Conservation (phyloP, 2,113 vertebrate genomes). For the Geococcyx californianus region DNA sequence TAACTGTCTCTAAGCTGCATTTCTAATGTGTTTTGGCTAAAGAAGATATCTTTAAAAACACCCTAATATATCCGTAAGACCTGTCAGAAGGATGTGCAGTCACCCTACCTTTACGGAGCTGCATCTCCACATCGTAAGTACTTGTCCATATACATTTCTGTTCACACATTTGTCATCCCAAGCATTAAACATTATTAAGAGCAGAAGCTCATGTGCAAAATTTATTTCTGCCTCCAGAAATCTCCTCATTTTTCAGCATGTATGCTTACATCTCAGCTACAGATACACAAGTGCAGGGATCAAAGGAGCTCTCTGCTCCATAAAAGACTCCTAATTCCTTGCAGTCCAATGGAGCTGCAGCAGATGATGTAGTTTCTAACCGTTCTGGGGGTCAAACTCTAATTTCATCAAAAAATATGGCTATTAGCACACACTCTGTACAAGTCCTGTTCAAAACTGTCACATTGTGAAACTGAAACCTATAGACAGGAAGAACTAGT, state of each 20-base stretch:
- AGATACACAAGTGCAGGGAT: background rate
- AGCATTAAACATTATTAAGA: background rate
- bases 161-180: background rate
- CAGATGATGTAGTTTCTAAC: background rate
- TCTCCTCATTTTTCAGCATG: background rate
- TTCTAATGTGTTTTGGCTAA: background rate
- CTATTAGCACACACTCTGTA: background rate
- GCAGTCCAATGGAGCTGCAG: background rate
- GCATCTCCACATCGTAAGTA: background rate
- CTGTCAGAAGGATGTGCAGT: background rate
- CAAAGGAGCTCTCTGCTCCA: background rate
- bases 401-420: background rate
- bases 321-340: background rate
- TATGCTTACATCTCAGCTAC: background rate
- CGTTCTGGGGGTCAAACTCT: background rate
- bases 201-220: background rate
- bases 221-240: background rate
- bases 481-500: background rate
- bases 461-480: background rate
- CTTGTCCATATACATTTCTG: background rate
- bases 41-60: background rate
- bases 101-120: background rate
- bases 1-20: background rate
- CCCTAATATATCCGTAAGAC: fast-evolving
- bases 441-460: background rate